These are phyloP conservation scores for Tichodroma muraria DNA, from an alignment of 2,113 vertebrate genomes.

Conservation along the genomic window DNA sequence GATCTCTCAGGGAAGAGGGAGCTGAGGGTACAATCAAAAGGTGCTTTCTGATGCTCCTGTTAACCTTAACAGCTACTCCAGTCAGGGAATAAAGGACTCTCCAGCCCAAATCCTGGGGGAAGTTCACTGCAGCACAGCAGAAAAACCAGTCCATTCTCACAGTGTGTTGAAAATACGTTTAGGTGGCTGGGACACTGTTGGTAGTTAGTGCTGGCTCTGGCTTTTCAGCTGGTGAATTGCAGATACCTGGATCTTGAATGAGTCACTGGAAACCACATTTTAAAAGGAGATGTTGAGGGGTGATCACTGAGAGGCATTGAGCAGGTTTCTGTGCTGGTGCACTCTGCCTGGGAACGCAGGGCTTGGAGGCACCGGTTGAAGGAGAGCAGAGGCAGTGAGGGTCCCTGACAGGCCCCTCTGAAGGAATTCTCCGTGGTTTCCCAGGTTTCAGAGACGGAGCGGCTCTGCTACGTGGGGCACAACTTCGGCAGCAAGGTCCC, in stretches of 20 bases:
- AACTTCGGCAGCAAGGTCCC: slow-evolving; percentile 76
- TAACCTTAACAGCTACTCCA: neutral
- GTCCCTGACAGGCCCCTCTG: neutral
- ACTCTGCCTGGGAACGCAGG: neutral
- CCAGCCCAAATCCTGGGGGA: too few species aligned
- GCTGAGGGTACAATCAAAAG: neutral
- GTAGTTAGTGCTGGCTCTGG: neutral
- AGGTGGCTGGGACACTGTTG: neutral
- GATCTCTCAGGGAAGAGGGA: neutral
- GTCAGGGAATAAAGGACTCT: neutral
- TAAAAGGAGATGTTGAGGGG: too few species aligned
- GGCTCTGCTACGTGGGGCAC: slow-evolving; percentile 84
- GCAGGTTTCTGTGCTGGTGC: too few species aligned
- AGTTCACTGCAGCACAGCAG: neutral
- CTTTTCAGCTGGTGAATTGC: neutral
- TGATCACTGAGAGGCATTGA: accelerated
- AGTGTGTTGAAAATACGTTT: accelerated
- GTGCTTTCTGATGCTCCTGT: neutral
- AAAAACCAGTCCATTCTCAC: neutral
- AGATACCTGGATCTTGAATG: too few species aligned
- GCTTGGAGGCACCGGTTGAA: neutral
- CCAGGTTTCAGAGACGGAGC: slow-evolving; percentile 86
- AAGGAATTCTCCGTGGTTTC: neutral
- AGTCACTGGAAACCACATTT: neutral
- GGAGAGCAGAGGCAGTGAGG: neutral